Conservation (phyloP, 2,113 vertebrate species). For the Bubo blakistoni region DNA sequence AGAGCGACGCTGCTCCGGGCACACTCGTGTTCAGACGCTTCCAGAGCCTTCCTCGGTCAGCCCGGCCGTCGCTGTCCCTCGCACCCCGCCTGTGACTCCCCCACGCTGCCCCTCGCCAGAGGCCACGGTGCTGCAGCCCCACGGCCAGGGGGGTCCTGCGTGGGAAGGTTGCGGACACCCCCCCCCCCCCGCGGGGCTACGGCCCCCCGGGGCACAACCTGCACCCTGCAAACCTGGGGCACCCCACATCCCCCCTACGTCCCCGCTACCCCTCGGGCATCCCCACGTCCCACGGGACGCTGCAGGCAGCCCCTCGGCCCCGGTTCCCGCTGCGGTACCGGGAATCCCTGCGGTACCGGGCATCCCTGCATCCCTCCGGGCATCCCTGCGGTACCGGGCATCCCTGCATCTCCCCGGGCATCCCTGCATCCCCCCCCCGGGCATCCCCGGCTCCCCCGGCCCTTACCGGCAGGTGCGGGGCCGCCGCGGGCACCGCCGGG, state of each 20-base stretch:
- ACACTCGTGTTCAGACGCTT: background rate
- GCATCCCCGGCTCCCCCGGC: background rate
- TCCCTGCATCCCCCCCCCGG: background rate
- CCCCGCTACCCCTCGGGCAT: background rate
- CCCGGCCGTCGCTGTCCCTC: fast-evolving
- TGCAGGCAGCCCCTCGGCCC: background rate
- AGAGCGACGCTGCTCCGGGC: fast-evolving
- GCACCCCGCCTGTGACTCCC: background rate
- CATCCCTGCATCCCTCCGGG: background rate
- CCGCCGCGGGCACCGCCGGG: background rate
- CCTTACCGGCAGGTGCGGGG: slow-evolving; percentile 19
- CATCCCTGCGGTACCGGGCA: background rate
- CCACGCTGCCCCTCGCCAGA: background rate
- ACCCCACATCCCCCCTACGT: fast-evolving
- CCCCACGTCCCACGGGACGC: background rate
- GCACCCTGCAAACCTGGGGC: background rate
- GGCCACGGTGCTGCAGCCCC: background rate
- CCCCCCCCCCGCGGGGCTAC: no score
- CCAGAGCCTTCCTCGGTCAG: background rate
- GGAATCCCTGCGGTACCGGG: background rate
- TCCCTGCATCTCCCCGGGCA: background rate
- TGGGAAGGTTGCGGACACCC: background rate
- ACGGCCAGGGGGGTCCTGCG: fast-evolving
- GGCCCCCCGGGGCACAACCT: background rate
- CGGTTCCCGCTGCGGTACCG: background rate